Evolutionary conservation across 2,113 vertebrate genomes (phyloP).

Genomic region (Manacus vitellinus): DNA sequence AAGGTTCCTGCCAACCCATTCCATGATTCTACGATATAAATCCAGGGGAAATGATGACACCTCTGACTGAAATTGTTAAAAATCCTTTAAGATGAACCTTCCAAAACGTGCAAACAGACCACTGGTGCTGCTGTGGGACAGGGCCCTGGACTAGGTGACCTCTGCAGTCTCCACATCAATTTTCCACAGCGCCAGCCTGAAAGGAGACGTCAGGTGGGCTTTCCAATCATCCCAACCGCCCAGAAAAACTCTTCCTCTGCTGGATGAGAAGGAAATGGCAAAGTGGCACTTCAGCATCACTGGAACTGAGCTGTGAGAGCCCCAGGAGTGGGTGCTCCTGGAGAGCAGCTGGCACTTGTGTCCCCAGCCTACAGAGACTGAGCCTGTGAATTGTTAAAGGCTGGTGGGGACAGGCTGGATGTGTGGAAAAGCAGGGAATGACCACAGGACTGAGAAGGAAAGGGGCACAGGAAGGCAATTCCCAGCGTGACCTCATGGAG

Average conservation of each 20-base stretch:
- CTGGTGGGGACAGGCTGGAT: not conserved
- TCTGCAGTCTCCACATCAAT: not conserved
- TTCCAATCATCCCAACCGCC: not conserved
- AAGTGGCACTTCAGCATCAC: not conserved
- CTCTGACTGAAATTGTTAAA: not conserved
- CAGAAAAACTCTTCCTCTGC: not conserved
- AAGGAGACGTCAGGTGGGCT: not conserved
- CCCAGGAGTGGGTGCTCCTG: not conserved
- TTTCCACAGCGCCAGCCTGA: not conserved
- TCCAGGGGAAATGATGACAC: not conserved
- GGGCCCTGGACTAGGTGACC: not conserved
- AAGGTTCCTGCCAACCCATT: no score
- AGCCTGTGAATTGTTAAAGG: not conserved
- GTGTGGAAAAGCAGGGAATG: not conserved
- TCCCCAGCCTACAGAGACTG: not conserved
- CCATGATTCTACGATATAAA: not conserved
- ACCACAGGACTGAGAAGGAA: not conserved
- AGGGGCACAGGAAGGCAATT: not conserved
- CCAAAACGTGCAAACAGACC: not conserved
- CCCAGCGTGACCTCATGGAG: not conserved
- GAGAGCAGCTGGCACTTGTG: not conserved
- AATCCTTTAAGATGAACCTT: not conserved
- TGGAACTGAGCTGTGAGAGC: rapidly evolving
- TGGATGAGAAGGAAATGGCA: not conserved
- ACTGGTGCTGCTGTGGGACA: not conserved